These are phyloP conservation scores for Lophotriccus pileatus DNA, from an alignment of 2,797 vertebrate genomes.

Conservation along the genomic window DNA sequence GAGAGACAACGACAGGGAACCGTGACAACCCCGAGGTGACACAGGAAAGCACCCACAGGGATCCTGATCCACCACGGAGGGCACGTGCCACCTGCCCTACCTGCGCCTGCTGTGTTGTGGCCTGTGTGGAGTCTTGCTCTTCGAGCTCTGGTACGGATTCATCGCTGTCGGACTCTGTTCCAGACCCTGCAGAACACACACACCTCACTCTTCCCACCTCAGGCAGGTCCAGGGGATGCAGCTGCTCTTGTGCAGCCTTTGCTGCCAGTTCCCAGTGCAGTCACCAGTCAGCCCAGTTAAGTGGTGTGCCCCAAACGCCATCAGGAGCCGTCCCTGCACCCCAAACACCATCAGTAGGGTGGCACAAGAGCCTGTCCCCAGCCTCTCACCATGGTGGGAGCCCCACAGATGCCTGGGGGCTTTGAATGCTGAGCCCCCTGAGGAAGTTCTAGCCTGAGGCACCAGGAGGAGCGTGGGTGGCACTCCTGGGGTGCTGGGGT, in stretches of 20 bases:
- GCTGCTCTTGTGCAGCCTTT: rapidly evolving
- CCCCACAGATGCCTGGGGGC: rapidly evolving
- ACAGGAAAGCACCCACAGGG: neutral
- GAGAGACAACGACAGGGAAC: neutral
- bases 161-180: constrained; percentile 97
- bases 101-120: constrained; percentile 97
- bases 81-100: constrained; percentile 14
- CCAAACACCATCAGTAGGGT: neutral
- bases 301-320: neutral
- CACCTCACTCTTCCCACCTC: rapidly evolving
- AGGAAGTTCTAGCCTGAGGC: neutral
- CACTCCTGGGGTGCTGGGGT: neutral
- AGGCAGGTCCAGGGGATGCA: rapidly evolving
- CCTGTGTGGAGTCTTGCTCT: constrained; percentile 95
- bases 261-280: neutral
- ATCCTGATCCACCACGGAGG: rapidly evolving
- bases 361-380: neutral
- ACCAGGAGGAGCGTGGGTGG: neutral
- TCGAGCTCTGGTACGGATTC: constrained; percentile 97
- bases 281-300: neutral
- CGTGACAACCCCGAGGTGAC: rapidly evolving
- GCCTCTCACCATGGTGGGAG: neutral
- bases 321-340: neutral
- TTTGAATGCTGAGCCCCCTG: rapidly evolving
- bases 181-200: constrained; percentile 83